Percentiles rank a stretch among this genome's conserved stretches.
Evolutionary conservation across 2,797 vertebrate genomes (phyloP).

Genomic region (Helarctos malayanus): DNA sequence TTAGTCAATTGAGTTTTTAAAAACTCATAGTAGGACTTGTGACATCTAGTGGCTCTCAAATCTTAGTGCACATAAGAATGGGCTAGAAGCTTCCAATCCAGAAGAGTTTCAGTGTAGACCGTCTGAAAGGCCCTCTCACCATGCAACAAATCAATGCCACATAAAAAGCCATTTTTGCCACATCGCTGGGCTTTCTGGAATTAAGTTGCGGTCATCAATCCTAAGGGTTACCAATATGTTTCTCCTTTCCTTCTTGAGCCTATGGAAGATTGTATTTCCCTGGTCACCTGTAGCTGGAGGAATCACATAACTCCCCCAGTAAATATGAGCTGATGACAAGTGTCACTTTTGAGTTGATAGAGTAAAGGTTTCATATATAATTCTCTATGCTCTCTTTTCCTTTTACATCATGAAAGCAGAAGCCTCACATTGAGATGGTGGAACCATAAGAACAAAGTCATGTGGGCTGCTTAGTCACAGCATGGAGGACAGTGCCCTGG

Average conservation of each 20-base stretch:
- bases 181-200: not conserved
- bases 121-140: not conserved
- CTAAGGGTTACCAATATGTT: not conserved
- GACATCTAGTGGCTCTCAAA: not conserved
- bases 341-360: not conserved
- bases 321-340: not conserved
- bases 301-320: not conserved
- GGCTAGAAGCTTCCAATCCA: not conserved
- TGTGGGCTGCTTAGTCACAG: too few species aligned
- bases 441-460: not conserved
- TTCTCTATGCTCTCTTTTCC: not conserved
- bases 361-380: not conserved
- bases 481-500: not conserved
- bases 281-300: not conserved
- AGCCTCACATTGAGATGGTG: not conserved
- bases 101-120: not conserved
- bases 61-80: not conserved
- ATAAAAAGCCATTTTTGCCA: not conserved
- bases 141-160: not conserved
- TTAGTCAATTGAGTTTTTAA: not conserved
- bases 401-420: not conserved
- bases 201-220: not conserved
- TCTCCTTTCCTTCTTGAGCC: not conserved
- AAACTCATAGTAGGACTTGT: not conserved
- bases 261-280: not conserved